Base-by-base conservation (phyloP, 2,797 vertebrate species). In the Bovichtus variegatus region DNA sequence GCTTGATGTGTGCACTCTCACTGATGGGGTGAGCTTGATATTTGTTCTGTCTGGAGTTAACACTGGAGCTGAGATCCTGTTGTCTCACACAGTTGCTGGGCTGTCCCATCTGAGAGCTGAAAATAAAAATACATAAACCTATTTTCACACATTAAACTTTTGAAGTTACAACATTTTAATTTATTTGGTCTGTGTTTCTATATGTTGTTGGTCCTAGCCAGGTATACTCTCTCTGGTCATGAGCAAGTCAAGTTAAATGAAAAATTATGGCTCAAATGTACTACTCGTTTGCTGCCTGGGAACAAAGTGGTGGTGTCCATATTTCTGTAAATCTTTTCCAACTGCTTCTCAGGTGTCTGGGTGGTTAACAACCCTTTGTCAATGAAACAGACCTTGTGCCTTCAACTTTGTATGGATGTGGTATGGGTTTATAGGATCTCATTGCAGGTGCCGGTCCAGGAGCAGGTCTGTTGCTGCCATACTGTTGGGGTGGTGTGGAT, bases 381-480 rank as follows among this genome's bases (percentile, higher is more conserved):
- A 60, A 10, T 34, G 5, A 62, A 72, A 19, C 19, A 40, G 87
- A 96, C 95, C 90, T 84, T 63, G 47, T 80, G 60, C 76, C 82
- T 80, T 43, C 87, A 80, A 25, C n/a, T 82, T 94, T 95, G 69
- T 93, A 91, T 18, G 93, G 93, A 66, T 95, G 90, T 78, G 89
- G 25, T 36, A 90, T 23, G 13, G 85, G 72, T 72, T 83, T 8
- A 61, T 75, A 88, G 27, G 75, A 27, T 86, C 65, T 92, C 51
- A 34, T 66, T 51, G 72, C 29, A 63, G 80, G 58, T 5, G 74
- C 76, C 55, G 90, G 84, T 78, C 83, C 86, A 27, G 88, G 82
- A 55, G 78, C 78, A 81, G 91, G 74, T 84, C 83, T 90, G 36
- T 38, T 83, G 67, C 76, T 86, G 44, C 68, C 71, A 57, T 78